Evolutionary conservation across 1,140 invertebrate species (phyloP).

Genomic region (Caenorhabditis briggsae): DNA sequence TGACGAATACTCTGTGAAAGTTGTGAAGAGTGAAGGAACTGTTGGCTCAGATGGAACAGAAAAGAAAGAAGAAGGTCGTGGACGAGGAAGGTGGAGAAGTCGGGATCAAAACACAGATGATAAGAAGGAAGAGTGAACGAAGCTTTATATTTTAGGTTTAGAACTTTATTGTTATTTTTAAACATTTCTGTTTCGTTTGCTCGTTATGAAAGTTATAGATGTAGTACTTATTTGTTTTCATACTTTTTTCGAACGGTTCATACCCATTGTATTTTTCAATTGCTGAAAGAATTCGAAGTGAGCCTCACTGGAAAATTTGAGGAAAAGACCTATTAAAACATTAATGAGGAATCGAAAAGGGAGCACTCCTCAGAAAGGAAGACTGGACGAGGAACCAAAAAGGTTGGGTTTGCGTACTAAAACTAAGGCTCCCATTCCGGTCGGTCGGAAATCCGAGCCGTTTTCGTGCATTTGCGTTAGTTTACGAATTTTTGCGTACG

Average conservation of each 20-base stretch:
- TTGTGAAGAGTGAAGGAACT: conserved; percentile 44
- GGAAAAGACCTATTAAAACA: background rate
- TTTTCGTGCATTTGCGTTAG: too few species aligned
- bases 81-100: conserved; percentile 23
- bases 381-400: too few species aligned
- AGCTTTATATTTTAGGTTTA: background rate
- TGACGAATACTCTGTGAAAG: conserved; percentile 57
- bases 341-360: conserved; percentile 2
- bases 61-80: conserved; percentile 8
- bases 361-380: too few species aligned
- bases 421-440: too few species aligned
- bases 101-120: conserved; percentile 12
- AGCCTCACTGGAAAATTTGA: background rate
- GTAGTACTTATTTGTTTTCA: too few species aligned
- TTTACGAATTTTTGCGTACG: too few species aligned
- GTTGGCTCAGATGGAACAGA: background rate
- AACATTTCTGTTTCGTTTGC: background rate
- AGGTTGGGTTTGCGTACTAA: too few species aligned
- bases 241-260: background rate
- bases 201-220: background rate
- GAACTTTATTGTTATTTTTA: conserved; percentile 2
- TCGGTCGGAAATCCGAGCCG: too few species aligned
- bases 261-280: background rate
- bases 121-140: conserved; percentile 7
- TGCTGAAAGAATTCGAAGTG: background rate